These are phyloP conservation scores for Chromobotia macracanthus DNA, from an alignment of 2,797 vertebrate species.

Conservation along the genomic window DNA sequence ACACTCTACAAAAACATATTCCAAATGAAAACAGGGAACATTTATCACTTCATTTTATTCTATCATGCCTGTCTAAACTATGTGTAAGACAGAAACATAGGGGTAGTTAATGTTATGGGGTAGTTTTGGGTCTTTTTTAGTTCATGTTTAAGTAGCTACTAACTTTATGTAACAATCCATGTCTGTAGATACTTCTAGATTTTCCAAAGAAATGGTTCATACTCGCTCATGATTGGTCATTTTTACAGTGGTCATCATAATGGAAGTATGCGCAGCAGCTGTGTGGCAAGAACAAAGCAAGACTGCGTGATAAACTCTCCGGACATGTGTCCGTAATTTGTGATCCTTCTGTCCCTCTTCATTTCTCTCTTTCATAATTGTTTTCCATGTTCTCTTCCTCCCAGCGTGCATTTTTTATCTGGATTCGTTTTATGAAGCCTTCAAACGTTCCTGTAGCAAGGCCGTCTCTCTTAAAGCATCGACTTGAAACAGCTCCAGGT, in stretches of 20 bases:
- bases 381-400: constrained; percentile 40
- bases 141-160: not conserved
- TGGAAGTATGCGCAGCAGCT: constrained; percentile 11
- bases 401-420: constrained; percentile 65
- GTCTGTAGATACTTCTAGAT: not conserved
- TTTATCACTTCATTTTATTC: too few relatives aligned
- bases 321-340: constrained; percentile 51
- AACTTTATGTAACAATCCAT: not conserved
- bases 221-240: not conserved
- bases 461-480: constrained; percentile 73
- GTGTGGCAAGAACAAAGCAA: constrained; percentile 27
- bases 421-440: constrained; percentile 74
- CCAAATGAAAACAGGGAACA: too few relatives aligned
- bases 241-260: constrained; percentile 10
- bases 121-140: not conserved
- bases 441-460: constrained; percentile 73
- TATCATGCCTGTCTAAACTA: not conserved
- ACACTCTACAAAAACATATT: too few relatives aligned
- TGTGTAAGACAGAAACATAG: not conserved
- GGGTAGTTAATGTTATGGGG: not conserved
- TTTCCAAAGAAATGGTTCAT: not conserved
- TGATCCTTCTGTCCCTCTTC: constrained; percentile 39
- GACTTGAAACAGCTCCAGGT: constrained; percentile 76
- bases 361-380: constrained; percentile 29
- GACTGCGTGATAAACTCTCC: constrained; percentile 26